Percentiles rank a stretch among this genome's conserved stretches.
Conservation (phyloP, 1,140 invertebrate species). For the Caenorhabditis tropicalis region DNA sequence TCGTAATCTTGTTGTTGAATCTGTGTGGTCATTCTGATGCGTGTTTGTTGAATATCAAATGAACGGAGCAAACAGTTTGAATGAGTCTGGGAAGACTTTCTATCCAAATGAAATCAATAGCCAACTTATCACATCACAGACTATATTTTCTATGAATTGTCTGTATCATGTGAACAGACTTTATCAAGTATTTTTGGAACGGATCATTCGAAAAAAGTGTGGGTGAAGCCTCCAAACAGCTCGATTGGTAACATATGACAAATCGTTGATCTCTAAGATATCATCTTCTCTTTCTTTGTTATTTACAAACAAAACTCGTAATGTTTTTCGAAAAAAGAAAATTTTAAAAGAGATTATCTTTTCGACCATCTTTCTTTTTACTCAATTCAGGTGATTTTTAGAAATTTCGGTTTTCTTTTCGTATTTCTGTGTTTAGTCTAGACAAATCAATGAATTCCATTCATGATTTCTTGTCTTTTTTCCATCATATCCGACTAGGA, state of each 20-base stretch:
- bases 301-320: not conserved
- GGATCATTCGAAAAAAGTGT: too few species aligned
- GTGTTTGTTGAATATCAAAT: too few species aligned
- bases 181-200: too few species aligned
- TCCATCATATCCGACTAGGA: not conserved
- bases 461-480: not conserved
- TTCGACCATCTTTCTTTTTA: not conserved
- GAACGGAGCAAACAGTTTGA: not conserved
- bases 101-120: too few species aligned
- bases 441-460: too few species aligned
- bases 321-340: not conserved
- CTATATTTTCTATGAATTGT: too few species aligned
- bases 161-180: too few species aligned
- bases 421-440: too few species aligned
- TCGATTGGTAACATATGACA: not conserved
- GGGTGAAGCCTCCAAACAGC: not conserved
- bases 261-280: not conserved
- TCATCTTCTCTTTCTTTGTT: constrained; percentile 1
- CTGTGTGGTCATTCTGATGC: not conserved
- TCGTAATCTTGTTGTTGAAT: not conserved
- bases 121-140: too few species aligned
- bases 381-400: not conserved
- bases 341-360: not conserved
- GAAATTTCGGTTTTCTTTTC: too few species aligned
- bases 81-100: too few species aligned